phyloP scores from a whole-genome alignment of 2,888 invertebrate genomes.

The Himalopsyche anomala region DNA sequence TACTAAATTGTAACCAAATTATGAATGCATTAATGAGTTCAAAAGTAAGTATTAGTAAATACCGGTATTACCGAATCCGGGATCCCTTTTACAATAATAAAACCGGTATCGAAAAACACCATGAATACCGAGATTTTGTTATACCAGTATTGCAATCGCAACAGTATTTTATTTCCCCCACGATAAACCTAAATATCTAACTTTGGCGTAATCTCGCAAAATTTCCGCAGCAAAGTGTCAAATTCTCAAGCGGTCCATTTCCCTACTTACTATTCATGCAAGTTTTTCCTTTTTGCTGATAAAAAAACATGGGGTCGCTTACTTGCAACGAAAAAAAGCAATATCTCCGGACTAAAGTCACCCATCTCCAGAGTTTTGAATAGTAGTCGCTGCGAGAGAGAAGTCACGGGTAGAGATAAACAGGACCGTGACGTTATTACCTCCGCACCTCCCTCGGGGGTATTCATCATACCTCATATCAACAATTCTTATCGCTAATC shows the following conservation, averaged over 20 bases:
- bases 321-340: neutral
- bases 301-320: constrained; percentile 15
- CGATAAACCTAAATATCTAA: no score
- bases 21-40: no score
- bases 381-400: neutral
- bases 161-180: no score
- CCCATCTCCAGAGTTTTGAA: constrained; percentile 24
- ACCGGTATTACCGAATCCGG: no score
- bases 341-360: constrained; percentile 31
- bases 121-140: no score
- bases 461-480: neutral
- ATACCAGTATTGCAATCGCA: no score
- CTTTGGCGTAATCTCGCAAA: no score
- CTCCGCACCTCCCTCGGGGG: neutral
- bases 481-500: constrained; percentile 2
- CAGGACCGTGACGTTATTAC: neutral
- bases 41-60: no score
- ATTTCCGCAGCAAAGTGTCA: neutral
- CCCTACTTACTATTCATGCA: constrained; percentile 12
- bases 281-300: constrained; percentile 16
- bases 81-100: no score
- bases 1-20: no score
- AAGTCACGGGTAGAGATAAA: neutral
- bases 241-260: constrained; percentile 12
- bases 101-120: no score